phyloP scores from a whole-genome alignment of 2,888 invertebrate genomes.

The Mythimna vitellina region DNA sequence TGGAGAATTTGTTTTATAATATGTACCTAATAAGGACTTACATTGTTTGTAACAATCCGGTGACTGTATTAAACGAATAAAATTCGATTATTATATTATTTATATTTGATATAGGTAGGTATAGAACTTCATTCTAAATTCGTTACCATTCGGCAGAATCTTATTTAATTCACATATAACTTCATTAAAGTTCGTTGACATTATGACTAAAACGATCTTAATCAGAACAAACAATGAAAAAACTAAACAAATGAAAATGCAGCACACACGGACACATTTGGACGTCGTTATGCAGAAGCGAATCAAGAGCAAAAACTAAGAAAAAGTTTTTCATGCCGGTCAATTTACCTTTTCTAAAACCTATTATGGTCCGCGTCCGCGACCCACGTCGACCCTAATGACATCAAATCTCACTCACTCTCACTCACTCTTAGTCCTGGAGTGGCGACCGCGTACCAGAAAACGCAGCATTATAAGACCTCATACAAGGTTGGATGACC shows the following conservation, averaged over 20 bases:
- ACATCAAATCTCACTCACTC: no score
- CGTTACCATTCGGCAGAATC: no score
- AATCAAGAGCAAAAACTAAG: neutral
- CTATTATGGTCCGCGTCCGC: no score
- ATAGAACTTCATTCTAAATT: no score
- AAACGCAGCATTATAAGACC: no score
- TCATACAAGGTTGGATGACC: no score
- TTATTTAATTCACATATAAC: conserved; percentile 9
- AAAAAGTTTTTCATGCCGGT: neutral
- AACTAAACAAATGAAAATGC: conserved; percentile 14
- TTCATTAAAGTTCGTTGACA: conserved; percentile 20
- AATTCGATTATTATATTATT: neutral
- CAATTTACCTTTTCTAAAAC: no score
- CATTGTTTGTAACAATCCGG: neutral
- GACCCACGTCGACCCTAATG: no score
- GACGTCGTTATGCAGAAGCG: neutral
- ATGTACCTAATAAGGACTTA: neutral
- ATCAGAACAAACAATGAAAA: conserved; percentile 17
- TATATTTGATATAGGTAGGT: no score
- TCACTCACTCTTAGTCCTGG: neutral
- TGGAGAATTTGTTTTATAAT: no score
- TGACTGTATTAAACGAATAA: conserved; percentile 1
- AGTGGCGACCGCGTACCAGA: no score
- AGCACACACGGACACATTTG: neutral
- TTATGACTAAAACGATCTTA: conserved; percentile 28